phyloP scores from a whole-genome alignment of 2,113 vertebrate genomes.

The Talpa occidentalis region DNA sequence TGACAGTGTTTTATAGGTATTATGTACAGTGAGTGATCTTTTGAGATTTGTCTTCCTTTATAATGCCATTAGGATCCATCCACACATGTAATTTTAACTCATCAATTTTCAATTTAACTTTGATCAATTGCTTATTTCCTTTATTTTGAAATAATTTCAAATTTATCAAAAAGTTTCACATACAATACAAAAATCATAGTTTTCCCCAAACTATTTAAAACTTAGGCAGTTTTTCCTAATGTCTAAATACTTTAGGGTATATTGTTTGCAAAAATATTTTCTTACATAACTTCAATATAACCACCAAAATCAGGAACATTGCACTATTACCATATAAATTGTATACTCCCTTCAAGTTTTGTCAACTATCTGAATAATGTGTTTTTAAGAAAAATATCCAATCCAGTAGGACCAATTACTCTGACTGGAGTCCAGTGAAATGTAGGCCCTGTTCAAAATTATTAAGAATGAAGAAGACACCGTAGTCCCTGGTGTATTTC shows the following conservation, averaged over 20 bases:
- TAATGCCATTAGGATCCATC: background rate
- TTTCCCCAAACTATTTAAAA: background rate
- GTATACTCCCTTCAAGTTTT: background rate
- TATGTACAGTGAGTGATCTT: background rate
- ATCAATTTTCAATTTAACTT: background rate
- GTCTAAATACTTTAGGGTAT: background rate
- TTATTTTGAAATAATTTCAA: slow-evolving; percentile 2
- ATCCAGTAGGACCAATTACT: background rate
- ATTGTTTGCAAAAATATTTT: background rate
- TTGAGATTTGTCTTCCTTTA: background rate
- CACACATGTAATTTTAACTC: background rate
- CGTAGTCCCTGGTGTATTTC: no score
- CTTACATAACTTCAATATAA: background rate
- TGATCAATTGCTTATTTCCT: background rate
- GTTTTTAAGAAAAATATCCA: background rate
- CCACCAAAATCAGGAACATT: background rate
- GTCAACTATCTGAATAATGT: background rate
- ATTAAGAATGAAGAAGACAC: background rate
- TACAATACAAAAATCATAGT: background rate
- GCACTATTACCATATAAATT: background rate
- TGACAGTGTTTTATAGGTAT: background rate
- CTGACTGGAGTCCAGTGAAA: background rate
- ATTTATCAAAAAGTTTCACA: background rate
- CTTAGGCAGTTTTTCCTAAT: background rate
- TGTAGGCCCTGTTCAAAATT: background rate